phyloP scores from a whole-genome alignment of 2,113 vertebrate species.

The Neotoma lepida region DNA sequence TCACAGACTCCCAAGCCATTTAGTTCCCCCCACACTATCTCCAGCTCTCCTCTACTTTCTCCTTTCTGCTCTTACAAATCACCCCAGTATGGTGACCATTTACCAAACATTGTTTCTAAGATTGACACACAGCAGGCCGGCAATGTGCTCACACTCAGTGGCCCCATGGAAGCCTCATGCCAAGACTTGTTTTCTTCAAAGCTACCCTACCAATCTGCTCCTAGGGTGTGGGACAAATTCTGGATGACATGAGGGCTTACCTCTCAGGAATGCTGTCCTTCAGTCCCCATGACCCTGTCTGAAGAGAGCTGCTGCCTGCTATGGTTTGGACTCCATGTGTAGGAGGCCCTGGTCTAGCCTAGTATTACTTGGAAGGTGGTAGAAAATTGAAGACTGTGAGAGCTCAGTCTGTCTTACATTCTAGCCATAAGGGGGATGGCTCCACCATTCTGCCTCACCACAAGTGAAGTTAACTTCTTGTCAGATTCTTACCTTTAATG shows the following conservation, averaged over 20 bases:
- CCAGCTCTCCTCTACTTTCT: neutral
- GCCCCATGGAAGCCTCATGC: neutral
- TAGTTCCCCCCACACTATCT: no score
- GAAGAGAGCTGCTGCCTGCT: neutral
- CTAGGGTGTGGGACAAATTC: neutral
- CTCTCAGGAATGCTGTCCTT: neutral
- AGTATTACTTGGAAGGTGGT: neutral
- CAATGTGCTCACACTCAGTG: neutral
- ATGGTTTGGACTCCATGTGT: neutral
- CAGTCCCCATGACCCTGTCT: neutral
- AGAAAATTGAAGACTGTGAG: neutral
- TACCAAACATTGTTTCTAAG: neutral
- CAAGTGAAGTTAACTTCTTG: neutral
- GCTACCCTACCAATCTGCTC: neutral
- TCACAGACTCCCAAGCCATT: neutral
- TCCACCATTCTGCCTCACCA: neutral
- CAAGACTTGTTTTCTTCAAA: neutral
- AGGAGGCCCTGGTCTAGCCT: neutral
- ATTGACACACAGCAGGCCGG: neutral
- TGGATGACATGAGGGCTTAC: no score
- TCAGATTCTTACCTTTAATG: neutral
- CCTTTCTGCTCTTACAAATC: neutral
- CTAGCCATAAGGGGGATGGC: neutral
- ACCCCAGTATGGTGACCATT: neutral
- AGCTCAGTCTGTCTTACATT: no score